These are phyloP conservation scores for Myotis brandtii DNA, from an alignment of 2,113 vertebrate species.

Conservation along the genomic window DNA sequence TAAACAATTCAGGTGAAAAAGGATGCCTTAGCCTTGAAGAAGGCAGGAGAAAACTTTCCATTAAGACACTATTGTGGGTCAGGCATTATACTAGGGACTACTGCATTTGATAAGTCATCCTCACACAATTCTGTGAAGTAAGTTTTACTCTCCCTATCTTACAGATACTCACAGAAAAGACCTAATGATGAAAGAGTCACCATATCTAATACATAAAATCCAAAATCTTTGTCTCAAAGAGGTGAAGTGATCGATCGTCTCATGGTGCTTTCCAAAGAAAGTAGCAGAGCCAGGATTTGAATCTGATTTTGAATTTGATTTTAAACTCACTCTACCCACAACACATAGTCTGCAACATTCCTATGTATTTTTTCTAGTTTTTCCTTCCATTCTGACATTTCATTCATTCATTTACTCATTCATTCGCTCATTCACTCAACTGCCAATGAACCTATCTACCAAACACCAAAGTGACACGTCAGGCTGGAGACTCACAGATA, in stretches of 20 bases:
- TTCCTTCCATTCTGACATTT: not conserved
- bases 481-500: not conserved
- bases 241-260: not conserved
- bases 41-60: not conserved
- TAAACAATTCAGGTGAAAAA: not conserved
- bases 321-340: not conserved
- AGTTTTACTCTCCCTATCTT: not conserved
- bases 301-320: not conserved
- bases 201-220: not conserved
- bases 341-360: not conserved
- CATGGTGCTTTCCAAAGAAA: not conserved
- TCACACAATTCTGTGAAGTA: not conserved
- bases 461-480: not conserved
- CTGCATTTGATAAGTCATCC: not conserved
- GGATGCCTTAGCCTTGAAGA: not conserved
- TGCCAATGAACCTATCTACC: not conserved
- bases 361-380: not conserved
- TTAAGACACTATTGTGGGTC: not conserved
- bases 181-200: not conserved
- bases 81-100: not conserved
- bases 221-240: not conserved
- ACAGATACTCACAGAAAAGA: not conserved
- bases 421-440: not conserved
- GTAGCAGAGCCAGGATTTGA: not conserved
- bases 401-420: not conserved